Percentiles rank a stretch among this genome's conserved stretches.
These are phyloP conservation scores for Sphenodon punctatus DNA, from an alignment of 2,797 vertebrate genomes.

Conservation along the genomic window DNA sequence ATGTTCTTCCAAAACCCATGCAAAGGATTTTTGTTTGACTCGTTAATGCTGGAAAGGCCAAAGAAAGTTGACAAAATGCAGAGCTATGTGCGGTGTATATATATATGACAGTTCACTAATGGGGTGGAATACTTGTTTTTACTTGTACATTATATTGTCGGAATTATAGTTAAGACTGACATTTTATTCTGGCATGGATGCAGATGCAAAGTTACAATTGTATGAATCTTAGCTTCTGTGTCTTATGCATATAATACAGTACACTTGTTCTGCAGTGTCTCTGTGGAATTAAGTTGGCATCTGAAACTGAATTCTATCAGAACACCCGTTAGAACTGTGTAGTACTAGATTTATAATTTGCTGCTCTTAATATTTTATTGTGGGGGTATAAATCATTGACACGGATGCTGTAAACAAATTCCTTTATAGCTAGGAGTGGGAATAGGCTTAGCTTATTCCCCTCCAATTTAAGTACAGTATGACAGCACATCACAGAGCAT, in stretches of 20 bases:
- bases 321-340: slow-evolving; percentile 38
- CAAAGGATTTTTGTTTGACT: neutral
- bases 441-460: neutral
- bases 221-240: slow-evolving; percentile 38
- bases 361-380: slow-evolving; percentile 63
- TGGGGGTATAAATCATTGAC: slow-evolving; percentile 40
- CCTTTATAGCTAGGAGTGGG: slow-evolving; percentile 1
- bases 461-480: neutral
- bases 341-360: slow-evolving; percentile 41
- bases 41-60: neutral
- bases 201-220: slow-evolving; percentile 39
- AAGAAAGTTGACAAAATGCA: neutral
- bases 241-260: slow-evolving; percentile 47
- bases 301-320: slow-evolving; percentile 8
- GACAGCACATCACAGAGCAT: neutral
- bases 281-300: slow-evolving; percentile 22
- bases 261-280: slow-evolving; percentile 24
- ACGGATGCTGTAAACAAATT: slow-evolving; percentile 27
- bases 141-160: neutral
- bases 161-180: neutral
- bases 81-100: neutral
- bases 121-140: slow-evolving; percentile 2
- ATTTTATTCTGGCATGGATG: slow-evolving; percentile 3
- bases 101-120: neutral
- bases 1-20: neutral